These are phyloP conservation scores for Nematostella vectensis DNA, from an alignment of 92 coral and sea anemone species.

Conservation along the genomic window DNA sequence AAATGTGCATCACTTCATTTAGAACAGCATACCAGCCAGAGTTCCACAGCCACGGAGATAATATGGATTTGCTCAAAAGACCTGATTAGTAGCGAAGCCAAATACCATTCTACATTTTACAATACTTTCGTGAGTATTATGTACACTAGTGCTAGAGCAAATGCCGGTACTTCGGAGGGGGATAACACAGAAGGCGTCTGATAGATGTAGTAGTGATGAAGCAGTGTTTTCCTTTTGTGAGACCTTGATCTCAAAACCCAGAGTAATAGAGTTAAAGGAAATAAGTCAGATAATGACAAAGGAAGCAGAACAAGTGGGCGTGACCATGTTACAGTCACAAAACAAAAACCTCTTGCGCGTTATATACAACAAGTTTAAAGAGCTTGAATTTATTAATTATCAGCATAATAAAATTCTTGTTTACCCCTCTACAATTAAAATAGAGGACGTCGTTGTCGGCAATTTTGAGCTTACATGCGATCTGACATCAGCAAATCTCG, in stretches of 20 bases:
- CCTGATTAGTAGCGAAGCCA: slow-evolving; percentile 31
- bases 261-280: slow-evolving; percentile 15
- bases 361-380: slow-evolving; percentile 27
- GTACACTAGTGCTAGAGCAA: slow-evolving; percentile 5
- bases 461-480: slow-evolving; percentile 31
- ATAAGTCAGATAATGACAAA: slow-evolving; percentile 3
- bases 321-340: slow-evolving; percentile 17
- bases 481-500: background rate
- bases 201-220: slow-evolving; percentile 10
- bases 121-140: slow-evolving; percentile 23
- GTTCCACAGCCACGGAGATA: slow-evolving; percentile 26
- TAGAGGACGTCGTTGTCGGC: slow-evolving; percentile 22
- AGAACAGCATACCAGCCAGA: slow-evolving; percentile 14
- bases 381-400: slow-evolving; percentile 23
- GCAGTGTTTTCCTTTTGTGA: slow-evolving; percentile 17
- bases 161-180: slow-evolving; percentile 13
- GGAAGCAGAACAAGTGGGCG: slow-evolving; percentile 18
- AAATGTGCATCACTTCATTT: slow-evolving; percentile 15
- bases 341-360: slow-evolving; percentile 28
- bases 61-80: slow-evolving; percentile 31
- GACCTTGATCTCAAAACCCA: slow-evolving; percentile 13
- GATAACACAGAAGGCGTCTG: slow-evolving; percentile 21
- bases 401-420: slow-evolving; percentile 37
- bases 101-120: slow-evolving; percentile 34
- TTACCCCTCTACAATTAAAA: slow-evolving; percentile 16